Conservation (phyloP, 2,888 invertebrate species). For the Cheilosia vernalis region DNA sequence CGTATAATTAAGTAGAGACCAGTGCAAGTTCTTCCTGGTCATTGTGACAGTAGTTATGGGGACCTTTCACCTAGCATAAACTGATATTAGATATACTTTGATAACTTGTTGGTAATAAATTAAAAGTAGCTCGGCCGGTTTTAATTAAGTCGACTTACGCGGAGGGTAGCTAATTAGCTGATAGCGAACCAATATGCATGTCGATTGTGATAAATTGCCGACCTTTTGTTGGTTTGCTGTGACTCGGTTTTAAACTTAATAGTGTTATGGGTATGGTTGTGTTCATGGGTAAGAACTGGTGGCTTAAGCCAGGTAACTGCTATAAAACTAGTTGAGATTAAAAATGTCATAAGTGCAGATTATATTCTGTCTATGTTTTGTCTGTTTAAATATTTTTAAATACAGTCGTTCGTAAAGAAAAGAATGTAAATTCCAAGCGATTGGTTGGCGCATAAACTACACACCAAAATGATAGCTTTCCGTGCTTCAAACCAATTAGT, state of each 20-base stretch:
- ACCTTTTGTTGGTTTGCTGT: constrained; percentile 3
- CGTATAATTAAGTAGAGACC: constrained; percentile 53
- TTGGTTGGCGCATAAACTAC: too few species aligned
- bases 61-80: neutral
- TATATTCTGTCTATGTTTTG: too few species aligned
- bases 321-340: too few species aligned
- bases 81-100: neutral
- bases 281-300: too few species aligned
- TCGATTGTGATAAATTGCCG: constrained; percentile 5
- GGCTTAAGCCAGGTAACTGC: too few species aligned
- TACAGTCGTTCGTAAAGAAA: too few species aligned
- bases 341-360: too few species aligned
- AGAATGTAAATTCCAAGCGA: too few species aligned
- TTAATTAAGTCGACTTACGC: neutral
- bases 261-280: neutral
- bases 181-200: constrained; percentile 20
- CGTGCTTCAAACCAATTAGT: too few species aligned
- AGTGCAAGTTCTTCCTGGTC: constrained; percentile 42
- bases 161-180: neutral
- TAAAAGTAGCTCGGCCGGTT: constrained; percentile 7
- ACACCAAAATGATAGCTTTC: too few species aligned
- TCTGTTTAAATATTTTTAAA: too few species aligned
- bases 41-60: neutral
- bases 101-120: constrained; percentile 9
- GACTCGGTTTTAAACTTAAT: neutral